Evolutionary conservation across 2,888 invertebrate species (phyloP).

Genomic region (Xestoiulus laeticollis): DNA sequence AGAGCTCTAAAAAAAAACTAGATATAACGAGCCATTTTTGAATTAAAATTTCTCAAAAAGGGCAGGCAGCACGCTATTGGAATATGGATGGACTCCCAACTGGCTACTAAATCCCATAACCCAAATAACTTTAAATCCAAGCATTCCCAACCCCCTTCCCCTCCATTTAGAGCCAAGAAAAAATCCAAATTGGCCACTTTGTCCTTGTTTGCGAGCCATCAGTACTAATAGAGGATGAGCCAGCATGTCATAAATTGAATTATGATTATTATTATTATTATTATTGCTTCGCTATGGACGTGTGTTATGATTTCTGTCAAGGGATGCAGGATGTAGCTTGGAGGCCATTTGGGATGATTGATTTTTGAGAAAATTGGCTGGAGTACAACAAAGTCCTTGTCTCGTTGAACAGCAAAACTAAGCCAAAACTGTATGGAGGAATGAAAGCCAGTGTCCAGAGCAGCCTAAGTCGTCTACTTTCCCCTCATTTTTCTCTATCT

Average conservation of each 20-base stretch:
- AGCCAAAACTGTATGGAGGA: no score
- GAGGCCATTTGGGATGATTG: constrained; percentile 27
- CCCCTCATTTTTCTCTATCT: constrained; percentile 17
- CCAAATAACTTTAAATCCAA: not conserved
- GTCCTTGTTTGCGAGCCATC: constrained; percentile 13
- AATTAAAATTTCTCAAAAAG: no score
- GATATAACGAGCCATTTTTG: no score
- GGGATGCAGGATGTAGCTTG: constrained; percentile 2
- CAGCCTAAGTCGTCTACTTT: constrained; percentile 9
- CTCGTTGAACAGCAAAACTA: not conserved
- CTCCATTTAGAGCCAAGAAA: not conserved
- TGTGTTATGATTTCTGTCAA: constrained; percentile 31
- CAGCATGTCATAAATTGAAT: constrained; percentile 21
- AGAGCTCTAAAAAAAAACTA: no score
- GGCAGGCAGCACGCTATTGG: no score
- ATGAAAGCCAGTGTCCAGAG: not conserved
- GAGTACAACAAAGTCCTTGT: constrained; percentile 29
- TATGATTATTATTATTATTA: constrained; percentile 32
- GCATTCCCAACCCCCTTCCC: not conserved
- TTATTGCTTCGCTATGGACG: constrained; percentile 29
- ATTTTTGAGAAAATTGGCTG: constrained; percentile 37
- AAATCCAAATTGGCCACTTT: not conserved
- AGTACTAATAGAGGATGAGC: constrained; percentile 29
- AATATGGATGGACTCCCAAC: no score
- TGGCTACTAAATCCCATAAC: no score